Evolutionary conservation across 2,888 invertebrate species (phyloP), one percentile per base, ranked within the genome.

Genomic region (Leptarthrus brevirostris): DNA sequence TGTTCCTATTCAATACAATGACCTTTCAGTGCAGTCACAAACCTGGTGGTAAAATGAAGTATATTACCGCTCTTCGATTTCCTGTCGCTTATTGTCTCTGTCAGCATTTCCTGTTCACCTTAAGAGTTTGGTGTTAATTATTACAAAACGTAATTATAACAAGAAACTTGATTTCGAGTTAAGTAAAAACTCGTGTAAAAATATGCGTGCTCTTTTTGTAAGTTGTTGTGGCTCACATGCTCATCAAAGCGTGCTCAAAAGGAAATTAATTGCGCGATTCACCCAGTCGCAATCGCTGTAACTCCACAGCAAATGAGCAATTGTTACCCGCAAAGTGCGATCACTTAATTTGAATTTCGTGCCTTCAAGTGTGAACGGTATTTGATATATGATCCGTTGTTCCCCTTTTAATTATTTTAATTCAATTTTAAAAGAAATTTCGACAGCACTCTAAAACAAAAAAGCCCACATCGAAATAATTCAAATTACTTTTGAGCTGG

Each of bases 341-440:
- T 69, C 69, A 69, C 69, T 69, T 69, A 69, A 69, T 69, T 69
- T 69, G 69, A 69, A 69, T 69, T 69, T 69, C 69, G 69, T 69
- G 69, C 69, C 69, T 52, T n/a, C 34, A 52, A 52, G 69, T 69
- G 69, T 69, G 69, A 69, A 69, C 36, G 5, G 18, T 26, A 40
- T 49, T 64, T 40, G 40, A 40, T 22, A 36, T 20, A 52, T 22
- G 49, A 52, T 52, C 69, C 69, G 20, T 30, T 16, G 69, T 30
- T 52, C 30, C 69, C 22, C 52, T 18, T 52, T 69, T 69, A 69
- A 69, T 69, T 69, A 69, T 52, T 69, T 44, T 52, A 30, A 34
- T 69, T 69, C 52, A 69, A 69, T 49, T 69, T 69, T 69, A 18
- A 64, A 52, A 52, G 30, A 69, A 66, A 16, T 66, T 66, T 47